Base-by-base conservation (phyloP, 2,797 vertebrate genomes). In the Neoniphon sammara region DNA sequence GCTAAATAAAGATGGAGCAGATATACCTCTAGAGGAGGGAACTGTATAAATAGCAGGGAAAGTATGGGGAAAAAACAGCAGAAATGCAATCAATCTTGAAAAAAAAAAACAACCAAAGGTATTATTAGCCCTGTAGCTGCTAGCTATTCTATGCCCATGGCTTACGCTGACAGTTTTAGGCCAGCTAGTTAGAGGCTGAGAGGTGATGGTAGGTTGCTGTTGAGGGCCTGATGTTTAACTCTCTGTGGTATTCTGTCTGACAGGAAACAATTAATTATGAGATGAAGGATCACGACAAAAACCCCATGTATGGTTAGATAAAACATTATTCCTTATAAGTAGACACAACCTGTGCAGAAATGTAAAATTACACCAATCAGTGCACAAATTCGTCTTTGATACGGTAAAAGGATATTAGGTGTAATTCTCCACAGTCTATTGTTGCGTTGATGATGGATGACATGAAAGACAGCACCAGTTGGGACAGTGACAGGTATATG, bases 81-180 rank as follows among this genome's bases (percentile, higher is more conserved):
- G 5, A 57, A 39, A 14, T 53, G 10, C 21, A 46, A 7, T 3
- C 21, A 5, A 44, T 1, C 12, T 15, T 44, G 52, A 53, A 36
- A 14, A 47, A 17, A 49, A 44, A 57, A 30, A 25, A 63, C 57
- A n/a, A n/a, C 5, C 11, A 65, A 65, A n/a, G 27, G 44, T 74
- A 71, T 65, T 81, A 70, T 72, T 58, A 66, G 61, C 8, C 12
- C 14, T 6, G 50, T 46, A 18, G 42, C 74, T 76, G 21, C 31
- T 12, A n/a, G 78, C 39, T 59, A 58, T 72, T 78, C 34, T 49
- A 11, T 52, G 23, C 42, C 53, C 39, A 62, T 5, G 3, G 15
- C 49, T 44, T 9, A 12, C 46, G 50, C 39, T 60, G 70, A 82
- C 79, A 73, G 31, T 30, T 78, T 44, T 64, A 25, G 63, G 20